phyloP scores from a whole-genome alignment of 1,140 invertebrate species.

The Aphelenchoides avenae region DNA sequence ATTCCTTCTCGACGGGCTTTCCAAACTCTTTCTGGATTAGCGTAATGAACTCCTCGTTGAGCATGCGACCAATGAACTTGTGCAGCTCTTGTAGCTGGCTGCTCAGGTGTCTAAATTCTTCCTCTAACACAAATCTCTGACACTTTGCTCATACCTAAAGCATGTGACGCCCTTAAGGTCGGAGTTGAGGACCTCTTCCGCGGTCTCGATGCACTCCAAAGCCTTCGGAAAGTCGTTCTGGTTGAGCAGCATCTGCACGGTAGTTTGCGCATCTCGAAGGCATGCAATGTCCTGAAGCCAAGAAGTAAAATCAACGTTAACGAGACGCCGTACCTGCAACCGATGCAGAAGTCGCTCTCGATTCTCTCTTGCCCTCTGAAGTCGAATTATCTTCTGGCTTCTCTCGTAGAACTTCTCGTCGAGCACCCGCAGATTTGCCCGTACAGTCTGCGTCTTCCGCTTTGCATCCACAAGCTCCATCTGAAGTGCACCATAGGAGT shows the following conservation, averaged over 20 bases:
- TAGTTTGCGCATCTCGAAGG: constrained; percentile 93
- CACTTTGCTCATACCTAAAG: constrained; percentile 67
- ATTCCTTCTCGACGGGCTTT: constrained; percentile 70
- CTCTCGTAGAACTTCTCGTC: constrained; percentile 8
- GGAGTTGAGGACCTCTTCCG: constrained; percentile 83
- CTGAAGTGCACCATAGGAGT: constrained; percentile 53
- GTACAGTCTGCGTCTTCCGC: constrained; percentile 12
- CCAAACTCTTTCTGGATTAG: constrained; percentile 87
- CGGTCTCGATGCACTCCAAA: constrained; percentile 88
- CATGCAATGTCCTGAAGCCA: constrained; percentile 49
- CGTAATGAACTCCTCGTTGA: constrained; percentile 85
- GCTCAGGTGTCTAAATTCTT: constrained; percentile 74
- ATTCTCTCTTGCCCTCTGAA: constrained; percentile 63
- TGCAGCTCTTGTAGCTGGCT: constrained; percentile 94
- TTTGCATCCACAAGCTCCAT: constrained; percentile 40
- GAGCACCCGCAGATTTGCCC: constrained; percentile 4
- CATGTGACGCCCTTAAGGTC: constrained; percentile 85
- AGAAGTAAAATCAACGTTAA: constrained; percentile 5
- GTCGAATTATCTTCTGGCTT: constrained; percentile 52
- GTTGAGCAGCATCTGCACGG: constrained; percentile 85
- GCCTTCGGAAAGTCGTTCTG: constrained; percentile 95
- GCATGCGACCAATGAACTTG: constrained; percentile 90
- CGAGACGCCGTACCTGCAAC: constrained; percentile 27
- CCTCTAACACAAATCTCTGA: background rate
- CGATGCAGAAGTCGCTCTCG: constrained; percentile 47